Evolutionary conservation across 2,888 invertebrate species (phyloP).

Genomic region (Polylopha cassiicola): DNA sequence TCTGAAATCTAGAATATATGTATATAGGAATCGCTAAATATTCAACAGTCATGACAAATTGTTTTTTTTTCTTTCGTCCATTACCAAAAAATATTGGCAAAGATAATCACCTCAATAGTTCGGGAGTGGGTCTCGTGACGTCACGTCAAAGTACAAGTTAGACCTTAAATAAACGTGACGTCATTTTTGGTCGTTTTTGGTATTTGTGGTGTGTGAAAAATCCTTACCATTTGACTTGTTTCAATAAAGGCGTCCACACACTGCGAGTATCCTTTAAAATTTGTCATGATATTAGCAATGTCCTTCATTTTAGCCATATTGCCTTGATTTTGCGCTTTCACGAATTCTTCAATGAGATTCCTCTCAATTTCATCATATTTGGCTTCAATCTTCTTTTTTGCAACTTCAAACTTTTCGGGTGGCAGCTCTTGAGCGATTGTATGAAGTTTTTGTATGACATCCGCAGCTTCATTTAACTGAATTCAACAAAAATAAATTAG

Average conservation of each 20-base stretch:
- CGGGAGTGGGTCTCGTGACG: too few relatives aligned
- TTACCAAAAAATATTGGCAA: too few relatives aligned
- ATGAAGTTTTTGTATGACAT: slow-evolving; percentile 97
- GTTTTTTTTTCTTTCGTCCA: too few relatives aligned
- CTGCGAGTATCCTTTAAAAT: slow-evolving; percentile 97
- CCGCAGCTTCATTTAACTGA: slow-evolving; percentile 95
- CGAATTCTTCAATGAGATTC: slow-evolving; percentile 95
- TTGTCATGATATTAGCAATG: slow-evolving; percentile 92
- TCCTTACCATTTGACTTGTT: slow-evolving; percentile 93
- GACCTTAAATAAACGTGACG: too few relatives aligned
- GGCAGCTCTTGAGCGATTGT: slow-evolving; percentile 97
- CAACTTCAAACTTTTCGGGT: slow-evolving; percentile 88
- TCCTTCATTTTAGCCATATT: slow-evolving; percentile 94
- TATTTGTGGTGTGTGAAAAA: too few relatives aligned
- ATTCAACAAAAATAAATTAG: slow-evolving; percentile 29
- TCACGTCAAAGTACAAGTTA: too few relatives aligned
- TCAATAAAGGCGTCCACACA: slow-evolving; percentile 98
- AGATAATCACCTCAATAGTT: too few relatives aligned
- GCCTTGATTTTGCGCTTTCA: slow-evolving; percentile 89
- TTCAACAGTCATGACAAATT: too few relatives aligned
- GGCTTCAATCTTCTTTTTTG: slow-evolving; percentile 89
- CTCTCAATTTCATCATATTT: slow-evolving; percentile 95
- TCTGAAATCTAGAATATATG: too few relatives aligned
- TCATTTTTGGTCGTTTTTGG: too few relatives aligned
- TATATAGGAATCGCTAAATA: too few relatives aligned